Evolutionary conservation across 2,888 invertebrate genomes (phyloP), one percentile per base, ranked within the genome.

Genomic region (Drosophila mercatorum): DNA sequence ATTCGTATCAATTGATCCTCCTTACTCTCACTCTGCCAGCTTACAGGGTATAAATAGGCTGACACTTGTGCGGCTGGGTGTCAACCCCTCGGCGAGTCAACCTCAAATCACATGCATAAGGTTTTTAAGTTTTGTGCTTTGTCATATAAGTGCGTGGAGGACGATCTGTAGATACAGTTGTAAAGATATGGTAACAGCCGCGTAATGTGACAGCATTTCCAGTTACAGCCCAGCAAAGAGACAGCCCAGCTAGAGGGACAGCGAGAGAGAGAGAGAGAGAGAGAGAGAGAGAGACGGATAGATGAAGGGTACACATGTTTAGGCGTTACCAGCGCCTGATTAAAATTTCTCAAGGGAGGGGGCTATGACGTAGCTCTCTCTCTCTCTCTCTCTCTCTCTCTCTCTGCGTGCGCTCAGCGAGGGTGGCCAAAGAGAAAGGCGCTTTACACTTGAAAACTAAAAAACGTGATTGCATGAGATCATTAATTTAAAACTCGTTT

Each of bases 41-140:
- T 44, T 34, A 17, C 44, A 44, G 57, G 57, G 44, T 57, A 57
- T 57, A 44, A 67, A 72, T 71, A 66, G 78, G 72, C 75, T 63
- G 60, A 53, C 82, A 80, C 80, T 81, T 77, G 76, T 77, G 59
- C 68, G 69, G 58, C 69, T 31, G 31, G 46, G 40, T 60, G 34
- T 52, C 61, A 49, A 46, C 59, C 56, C 63, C 63, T 51, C 68
- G 28, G 36, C 62, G 26, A 28, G 34, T 44, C 70, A 44, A 59
- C 64, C 79, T 78, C 84, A 83, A 89, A 88, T 84, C 85, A 82
- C 75, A 83, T 90, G 88, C 89, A 89, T 89, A 90, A 81, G 90
- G 83, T 88, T 90, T 89, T 81, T 79, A 78, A 86, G 89, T 89
- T 89, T 83, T 83, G 83, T 89, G 81, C 89, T 89, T 80, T 88